These are phyloP conservation scores for Heliconius cydno DNA, from an alignment of 2,888 invertebrate genomes.

Conservation along the genomic window DNA sequence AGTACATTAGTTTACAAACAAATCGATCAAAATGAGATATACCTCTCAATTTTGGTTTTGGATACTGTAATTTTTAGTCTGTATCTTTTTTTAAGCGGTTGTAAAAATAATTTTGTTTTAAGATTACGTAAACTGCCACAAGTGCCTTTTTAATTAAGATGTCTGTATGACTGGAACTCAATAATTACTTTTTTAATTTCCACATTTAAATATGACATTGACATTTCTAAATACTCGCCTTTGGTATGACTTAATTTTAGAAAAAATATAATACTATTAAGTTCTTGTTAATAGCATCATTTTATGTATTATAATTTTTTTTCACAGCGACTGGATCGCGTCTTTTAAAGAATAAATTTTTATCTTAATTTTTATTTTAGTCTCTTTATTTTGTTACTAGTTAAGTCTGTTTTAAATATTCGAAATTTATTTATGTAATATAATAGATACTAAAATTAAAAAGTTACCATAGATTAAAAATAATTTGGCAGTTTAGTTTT, in stretches of 20 bases:
- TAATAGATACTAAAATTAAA: conserved; percentile 71
- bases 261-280: conserved; percentile 12
- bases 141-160: conserved; percentile 74
- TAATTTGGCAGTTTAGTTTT: conserved; percentile 49
- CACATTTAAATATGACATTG: conserved; percentile 20
- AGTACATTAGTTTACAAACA: conserved; percentile 68
- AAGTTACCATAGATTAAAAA: conserved; percentile 80
- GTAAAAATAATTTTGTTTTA: conserved; percentile 68
- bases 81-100: conserved; percentile 65
- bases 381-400: conserved; percentile 57
- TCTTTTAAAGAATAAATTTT: conserved; percentile 54
- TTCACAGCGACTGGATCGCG: conserved; percentile 77
- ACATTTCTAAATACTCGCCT: conserved; percentile 22
- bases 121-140: conserved; percentile 78
- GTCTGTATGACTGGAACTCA: conserved; percentile 27
- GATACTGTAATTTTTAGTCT: conserved; percentile 64
- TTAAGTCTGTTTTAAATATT: conserved; percentile 69
- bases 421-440: conserved; percentile 77
- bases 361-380: conserved; percentile 52
- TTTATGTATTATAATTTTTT: conserved; percentile 51
- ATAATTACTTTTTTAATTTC: conserved; percentile 25
- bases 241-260: neutral
- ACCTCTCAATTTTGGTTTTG: conserved; percentile 57
- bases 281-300: conserved; percentile 8
- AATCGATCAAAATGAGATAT: conserved; percentile 54